Conservation (phyloP, 2,888 invertebrate species). For the Toxonevra muliebris region DNA sequence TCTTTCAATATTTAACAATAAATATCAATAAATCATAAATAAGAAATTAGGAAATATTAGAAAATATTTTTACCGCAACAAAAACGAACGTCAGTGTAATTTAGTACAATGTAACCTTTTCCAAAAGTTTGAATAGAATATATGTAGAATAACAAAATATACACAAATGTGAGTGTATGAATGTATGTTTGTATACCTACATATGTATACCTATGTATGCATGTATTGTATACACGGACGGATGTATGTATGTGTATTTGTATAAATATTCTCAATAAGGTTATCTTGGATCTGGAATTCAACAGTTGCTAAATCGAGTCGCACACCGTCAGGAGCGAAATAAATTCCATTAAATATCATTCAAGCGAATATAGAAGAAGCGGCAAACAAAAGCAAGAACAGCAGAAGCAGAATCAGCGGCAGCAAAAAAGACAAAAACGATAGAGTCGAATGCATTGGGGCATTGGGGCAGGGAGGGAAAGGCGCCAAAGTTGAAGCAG, state of each 20-base stretch:
- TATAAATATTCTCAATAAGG: neutral
- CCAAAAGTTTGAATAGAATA: no score
- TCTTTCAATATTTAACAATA: slow-evolving; percentile 20
- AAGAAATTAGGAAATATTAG: slow-evolving; percentile 16
- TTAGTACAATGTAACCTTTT: no score
- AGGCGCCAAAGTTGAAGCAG: neutral
- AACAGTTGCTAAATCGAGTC: neutral
- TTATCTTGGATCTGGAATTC: neutral
- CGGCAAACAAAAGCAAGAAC: neutral
- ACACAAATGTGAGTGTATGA: neutral
- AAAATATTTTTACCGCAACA: neutral
- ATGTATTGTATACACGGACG: neutral
- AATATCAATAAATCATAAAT: slow-evolving; percentile 20
- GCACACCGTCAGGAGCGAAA: neutral
- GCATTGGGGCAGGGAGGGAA: slow-evolving; percentile 1
- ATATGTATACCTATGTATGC: neutral
- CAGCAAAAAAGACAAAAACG: neutral
- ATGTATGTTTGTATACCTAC: no score
- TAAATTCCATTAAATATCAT: slow-evolving; percentile 3
- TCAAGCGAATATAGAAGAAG: neutral
- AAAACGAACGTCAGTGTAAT: no score
- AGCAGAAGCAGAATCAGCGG: no score
- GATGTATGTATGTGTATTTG: neutral
- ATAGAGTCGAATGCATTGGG: neutral
- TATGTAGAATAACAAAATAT: neutral